Conservation (phyloP, 1,140 invertebrate species). For the Diabrotica undecimpunctata region DNA sequence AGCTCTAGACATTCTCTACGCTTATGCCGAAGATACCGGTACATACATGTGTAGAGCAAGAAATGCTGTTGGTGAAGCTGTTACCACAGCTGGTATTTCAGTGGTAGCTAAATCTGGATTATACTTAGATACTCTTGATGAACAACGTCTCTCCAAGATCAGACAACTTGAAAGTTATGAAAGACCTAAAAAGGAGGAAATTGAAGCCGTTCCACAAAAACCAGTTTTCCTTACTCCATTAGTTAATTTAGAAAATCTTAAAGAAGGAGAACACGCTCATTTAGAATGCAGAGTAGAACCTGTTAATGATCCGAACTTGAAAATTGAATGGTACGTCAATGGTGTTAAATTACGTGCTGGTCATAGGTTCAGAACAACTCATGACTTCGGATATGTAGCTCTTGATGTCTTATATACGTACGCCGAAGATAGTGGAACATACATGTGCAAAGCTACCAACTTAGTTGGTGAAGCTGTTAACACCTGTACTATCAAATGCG, state of each 20-base stretch:
- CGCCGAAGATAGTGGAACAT: conserved; percentile 89
- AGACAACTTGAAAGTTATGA: conserved; percentile 81
- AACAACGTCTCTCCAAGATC: conserved; percentile 83
- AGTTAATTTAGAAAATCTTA: conserved; percentile 78
- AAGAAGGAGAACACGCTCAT: conserved; percentile 89
- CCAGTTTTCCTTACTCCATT: conserved; percentile 84
- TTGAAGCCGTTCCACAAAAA: conserved; percentile 73
- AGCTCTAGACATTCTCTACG: conserved; percentile 92
- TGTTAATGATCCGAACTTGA: conserved; percentile 90
- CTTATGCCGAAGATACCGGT: conserved; percentile 91
- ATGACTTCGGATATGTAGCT: conserved; percentile 95
- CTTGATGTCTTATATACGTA: conserved; percentile 92
- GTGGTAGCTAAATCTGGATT: conserved; percentile 83
- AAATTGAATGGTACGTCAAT: conserved; percentile 95
- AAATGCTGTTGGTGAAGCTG: conserved; percentile 87
- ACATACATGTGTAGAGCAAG: conserved; percentile 93
- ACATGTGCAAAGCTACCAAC: conserved; percentile 93
- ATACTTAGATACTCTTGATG: conserved; percentile 84
- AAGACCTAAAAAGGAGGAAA: conserved; percentile 69
- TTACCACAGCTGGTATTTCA: conserved; percentile 82
- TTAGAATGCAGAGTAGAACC: conserved; percentile 94
- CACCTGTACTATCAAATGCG: conserved; percentile 80
- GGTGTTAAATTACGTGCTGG: conserved; percentile 74
- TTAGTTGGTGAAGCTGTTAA: conserved; percentile 88
- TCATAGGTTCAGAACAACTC: conserved; percentile 85